Evolutionary conservation across 1,140 invertebrate genomes (phyloP), one percentile per base, ranked within the genome.

Genomic region (Drosophila bipectinata): DNA sequence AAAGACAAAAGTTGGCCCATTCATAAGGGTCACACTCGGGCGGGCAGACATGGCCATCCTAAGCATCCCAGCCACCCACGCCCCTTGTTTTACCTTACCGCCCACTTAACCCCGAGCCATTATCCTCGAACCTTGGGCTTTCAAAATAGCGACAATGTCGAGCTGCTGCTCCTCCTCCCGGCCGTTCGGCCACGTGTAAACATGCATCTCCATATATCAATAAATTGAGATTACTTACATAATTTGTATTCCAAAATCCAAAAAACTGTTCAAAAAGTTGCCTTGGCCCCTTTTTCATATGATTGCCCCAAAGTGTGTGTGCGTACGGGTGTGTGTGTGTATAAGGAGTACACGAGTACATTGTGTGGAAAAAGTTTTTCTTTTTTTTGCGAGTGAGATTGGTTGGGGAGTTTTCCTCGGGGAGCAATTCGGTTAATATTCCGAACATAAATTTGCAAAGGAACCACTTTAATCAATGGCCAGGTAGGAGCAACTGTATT

Each of bases 231-330:
- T 87, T 87, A 87, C 83, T 76, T 83, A 79, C 83, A 87, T 83
- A 87, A 88, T 87, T 88, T 87, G 83, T 87, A 87, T 87, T 83
- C 83, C 84, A 83, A 87, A 87, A 88, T 83, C 79, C 83, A 83
- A 87, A 66, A 81, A 87, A 88, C 75, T 88, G 83, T 83, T 87
- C 73, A 88, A 87, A 85, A 88, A 88, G 83, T 88, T 88, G 62
- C 58, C 84, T 48, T 73, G 59, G 64, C 67, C 56, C 60, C 51
- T 76, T 71, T 69, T 80, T 63, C 60, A 68, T 75, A 21, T 24
- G 56, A 66, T 76, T 73, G 49, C 28, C 34, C 15, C 28, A 24
- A 26, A 14, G 24, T 57, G 47, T 74, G 72, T 59, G 39, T 28
- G 41, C 4, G 26, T 34, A 15, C 41, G 56, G n/a, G 10, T 32